Percentiles rank a stretch among this genome's conserved stretches.
Evolutionary conservation across 2,113 vertebrate species (phyloP).

Genomic region (Hippoglossus stenolepis): DNA sequence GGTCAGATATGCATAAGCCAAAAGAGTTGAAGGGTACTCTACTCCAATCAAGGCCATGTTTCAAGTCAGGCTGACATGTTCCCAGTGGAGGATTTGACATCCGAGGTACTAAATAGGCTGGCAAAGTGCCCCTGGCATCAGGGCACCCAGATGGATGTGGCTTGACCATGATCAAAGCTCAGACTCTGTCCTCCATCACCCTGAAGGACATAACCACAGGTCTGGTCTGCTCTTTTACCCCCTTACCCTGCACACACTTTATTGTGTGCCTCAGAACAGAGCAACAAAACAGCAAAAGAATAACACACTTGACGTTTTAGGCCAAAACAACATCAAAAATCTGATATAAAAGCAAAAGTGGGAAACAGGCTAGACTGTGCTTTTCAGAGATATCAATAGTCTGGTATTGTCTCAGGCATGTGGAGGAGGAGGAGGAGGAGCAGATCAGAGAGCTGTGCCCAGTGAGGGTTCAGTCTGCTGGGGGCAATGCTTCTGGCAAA

Average conservation of each 20-base stretch:
- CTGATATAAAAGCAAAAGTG: slow-evolving; percentile 53
- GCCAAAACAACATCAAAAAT: slow-evolving; percentile 58
- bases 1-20: slow-evolving; percentile 64
- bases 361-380: slow-evolving; percentile 46
- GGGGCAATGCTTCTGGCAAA: slow-evolving; percentile 83
- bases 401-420: slow-evolving; percentile 71
- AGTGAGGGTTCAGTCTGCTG: slow-evolving; percentile 81
- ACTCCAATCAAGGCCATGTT: slow-evolving; percentile 58
- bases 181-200: slow-evolving; percentile 75
- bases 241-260: slow-evolving; percentile 19
- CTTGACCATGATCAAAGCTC: slow-evolving; percentile 78
- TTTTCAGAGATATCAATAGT: slow-evolving; percentile 75
- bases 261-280: slow-evolving; percentile 33
- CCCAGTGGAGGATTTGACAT: slow-evolving; percentile 72
- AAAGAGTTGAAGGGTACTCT: slow-evolving; percentile 70
- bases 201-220: slow-evolving; percentile 71
- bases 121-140: slow-evolving; percentile 75
- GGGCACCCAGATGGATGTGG: slow-evolving; percentile 76
- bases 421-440: slow-evolving; percentile 38
- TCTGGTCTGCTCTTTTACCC: slow-evolving; percentile 8
- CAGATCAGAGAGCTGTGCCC: slow-evolving; percentile 79
- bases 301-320: slow-evolving; percentile 42
- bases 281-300: slow-evolving; percentile 17
- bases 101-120: slow-evolving; percentile 70
- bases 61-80: slow-evolving; percentile 69